Percentiles rank a stretch among this genome's conserved stretches.
Evolutionary conservation across 2,797 vertebrate species (phyloP).

Genomic region (Acropternis orthonyx): DNA sequence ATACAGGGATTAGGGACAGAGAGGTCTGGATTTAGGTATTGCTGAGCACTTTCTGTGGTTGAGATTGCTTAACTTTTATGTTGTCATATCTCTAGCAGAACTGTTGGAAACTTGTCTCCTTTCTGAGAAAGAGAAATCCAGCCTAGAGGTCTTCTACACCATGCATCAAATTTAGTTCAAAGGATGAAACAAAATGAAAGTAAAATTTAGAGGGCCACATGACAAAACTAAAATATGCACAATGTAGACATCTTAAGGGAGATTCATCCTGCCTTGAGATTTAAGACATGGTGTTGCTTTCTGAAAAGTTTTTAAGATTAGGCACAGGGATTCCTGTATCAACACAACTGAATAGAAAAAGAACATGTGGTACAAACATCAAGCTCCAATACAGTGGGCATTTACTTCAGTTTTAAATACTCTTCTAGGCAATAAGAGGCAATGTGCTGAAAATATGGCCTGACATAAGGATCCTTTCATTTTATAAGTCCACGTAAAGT

Average conservation of each 20-base stretch:
- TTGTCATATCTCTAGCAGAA: not conserved
- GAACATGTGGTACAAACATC: not conserved
- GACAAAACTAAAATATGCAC: not conserved
- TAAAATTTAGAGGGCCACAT: not conserved
- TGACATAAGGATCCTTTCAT: conserved; percentile 12
- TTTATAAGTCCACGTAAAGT: conserved; percentile 41
- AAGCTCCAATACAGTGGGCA: not conserved
- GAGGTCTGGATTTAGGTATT: not conserved
- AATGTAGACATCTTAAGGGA: not conserved
- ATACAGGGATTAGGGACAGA: not conserved
- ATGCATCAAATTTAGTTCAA: not conserved
- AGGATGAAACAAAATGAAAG: not conserved
- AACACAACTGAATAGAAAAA: not conserved
- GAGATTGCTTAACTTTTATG: not conserved
- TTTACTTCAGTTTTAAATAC: not conserved
- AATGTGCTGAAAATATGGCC: conserved; percentile 18
- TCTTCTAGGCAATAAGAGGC: not conserved
- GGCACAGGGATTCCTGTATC: not conserved
- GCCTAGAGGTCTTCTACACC: not conserved
- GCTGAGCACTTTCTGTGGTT: not conserved
- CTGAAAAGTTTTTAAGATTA: not conserved
- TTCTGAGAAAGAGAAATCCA: not conserved
- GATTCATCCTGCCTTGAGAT: not conserved
- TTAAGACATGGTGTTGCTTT: not conserved
- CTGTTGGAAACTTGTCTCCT: not conserved